Percentiles rank a stretch among this genome's conserved stretches.
phyloP scores from a whole-genome alignment of 2,888 invertebrate species.

The Tetrapedia diversipes region DNA sequence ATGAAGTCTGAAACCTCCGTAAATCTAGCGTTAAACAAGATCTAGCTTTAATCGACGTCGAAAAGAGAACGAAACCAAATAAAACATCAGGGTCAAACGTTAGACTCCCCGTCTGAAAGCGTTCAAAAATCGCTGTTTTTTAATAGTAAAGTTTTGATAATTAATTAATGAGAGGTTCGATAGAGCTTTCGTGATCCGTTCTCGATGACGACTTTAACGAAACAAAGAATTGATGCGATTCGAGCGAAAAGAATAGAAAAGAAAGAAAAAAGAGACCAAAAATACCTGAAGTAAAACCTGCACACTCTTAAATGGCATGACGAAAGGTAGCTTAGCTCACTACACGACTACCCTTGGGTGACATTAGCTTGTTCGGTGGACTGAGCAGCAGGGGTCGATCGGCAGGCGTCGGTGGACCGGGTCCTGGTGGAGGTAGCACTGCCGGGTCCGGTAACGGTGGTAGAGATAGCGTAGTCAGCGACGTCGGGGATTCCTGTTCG shows the following conservation, averaged over 20 bases:
- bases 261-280: not conserved
- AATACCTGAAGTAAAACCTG: slow-evolving; percentile 10
- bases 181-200: slow-evolving; percentile 20
- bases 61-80: no score
- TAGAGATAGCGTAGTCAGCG: slow-evolving; percentile 80
- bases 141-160: no score
- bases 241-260: not conserved
- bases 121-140: no score
- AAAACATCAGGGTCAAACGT: no score
- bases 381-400: slow-evolving; percentile 79
- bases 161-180: no score
- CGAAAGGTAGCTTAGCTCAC: slow-evolving; percentile 69
- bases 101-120: no score
- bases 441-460: slow-evolving; percentile 75
- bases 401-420: slow-evolving; percentile 69
- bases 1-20: no score
- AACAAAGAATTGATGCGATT: not conserved
- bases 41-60: no score
- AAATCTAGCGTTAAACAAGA: no score
- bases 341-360: slow-evolving; percentile 74
- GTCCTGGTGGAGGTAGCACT: slow-evolving; percentile 71
- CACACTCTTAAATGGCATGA: slow-evolving; percentile 56
- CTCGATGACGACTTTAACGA: slow-evolving; percentile 10
- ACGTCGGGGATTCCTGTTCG: slow-evolving; percentile 79
- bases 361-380: slow-evolving; percentile 81